Conservation (phyloP, 2,797 vertebrate genomes). For the Coregonus ussuriensis region DNA sequence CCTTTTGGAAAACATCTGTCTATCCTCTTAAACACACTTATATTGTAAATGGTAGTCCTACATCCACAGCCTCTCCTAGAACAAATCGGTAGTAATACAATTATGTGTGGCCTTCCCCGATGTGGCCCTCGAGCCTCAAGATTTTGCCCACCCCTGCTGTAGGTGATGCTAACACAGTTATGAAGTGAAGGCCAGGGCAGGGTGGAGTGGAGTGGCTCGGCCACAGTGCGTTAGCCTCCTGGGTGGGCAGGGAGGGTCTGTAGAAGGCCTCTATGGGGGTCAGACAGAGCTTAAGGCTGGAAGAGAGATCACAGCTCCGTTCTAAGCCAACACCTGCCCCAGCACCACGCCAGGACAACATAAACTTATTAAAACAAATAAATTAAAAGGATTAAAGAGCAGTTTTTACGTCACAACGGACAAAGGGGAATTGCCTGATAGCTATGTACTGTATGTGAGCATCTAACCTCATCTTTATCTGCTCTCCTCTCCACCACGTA, state of each 20-base stretch:
- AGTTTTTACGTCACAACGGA: constrained; percentile 12
- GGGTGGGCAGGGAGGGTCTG: constrained; percentile 41
- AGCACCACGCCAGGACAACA: not conserved
- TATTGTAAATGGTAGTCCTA: not conserved
- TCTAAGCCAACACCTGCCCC: constrained; percentile 37
- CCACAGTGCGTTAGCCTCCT: not conserved
- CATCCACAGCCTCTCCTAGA: no score
- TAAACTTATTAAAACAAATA: no score
- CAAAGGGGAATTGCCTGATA: constrained; percentile 34
- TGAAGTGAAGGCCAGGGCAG: not conserved
- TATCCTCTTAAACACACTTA: not conserved
- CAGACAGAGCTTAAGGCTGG: constrained; percentile 32
- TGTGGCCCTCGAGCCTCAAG: not conserved
- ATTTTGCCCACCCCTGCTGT: not conserved
- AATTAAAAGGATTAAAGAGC: constrained; percentile 31
- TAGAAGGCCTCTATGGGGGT: constrained; percentile 32
- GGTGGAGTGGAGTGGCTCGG: not conserved
- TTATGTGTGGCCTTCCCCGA: no score
- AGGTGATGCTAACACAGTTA: not conserved
- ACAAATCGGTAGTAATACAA: no score
- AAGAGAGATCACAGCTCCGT: constrained; percentile 47
- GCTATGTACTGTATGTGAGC: not conserved
- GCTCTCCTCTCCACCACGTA: not conserved
- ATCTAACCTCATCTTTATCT: not conserved
- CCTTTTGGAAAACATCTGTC: no score